A percentile compares a stretch with the other conserved stretches of the same genome.
phyloP scores from a whole-genome alignment of 2,797 vertebrate species.

The Leptoclinus maculatus region DNA sequence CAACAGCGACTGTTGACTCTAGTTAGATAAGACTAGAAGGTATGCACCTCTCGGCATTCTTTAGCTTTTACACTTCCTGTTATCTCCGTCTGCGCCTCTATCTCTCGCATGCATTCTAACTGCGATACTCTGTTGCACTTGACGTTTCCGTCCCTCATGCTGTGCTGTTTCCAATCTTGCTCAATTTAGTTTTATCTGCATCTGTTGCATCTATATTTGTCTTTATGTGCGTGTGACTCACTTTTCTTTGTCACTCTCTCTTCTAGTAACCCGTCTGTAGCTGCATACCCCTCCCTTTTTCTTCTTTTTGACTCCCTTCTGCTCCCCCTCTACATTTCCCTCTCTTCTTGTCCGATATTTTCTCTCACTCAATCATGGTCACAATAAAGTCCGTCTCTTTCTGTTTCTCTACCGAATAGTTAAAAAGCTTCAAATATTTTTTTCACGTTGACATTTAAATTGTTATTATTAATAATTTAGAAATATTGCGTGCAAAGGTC shows the following conservation, averaged over 20 bases:
- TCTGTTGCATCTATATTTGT: neutral
- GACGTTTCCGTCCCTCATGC: neutral
- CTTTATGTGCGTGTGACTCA: neutral
- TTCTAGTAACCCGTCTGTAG: slow-evolving; percentile 3
- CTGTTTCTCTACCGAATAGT: neutral
- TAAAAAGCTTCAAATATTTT: no score
- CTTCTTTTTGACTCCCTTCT: neutral
- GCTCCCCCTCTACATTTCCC: neutral
- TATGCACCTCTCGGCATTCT: neutral
- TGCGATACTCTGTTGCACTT: neutral
- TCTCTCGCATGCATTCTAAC: neutral
- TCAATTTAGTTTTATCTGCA: neutral
- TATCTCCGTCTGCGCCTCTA: neutral
- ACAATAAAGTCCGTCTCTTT: neutral
- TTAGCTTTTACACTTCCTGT: slow-evolving; percentile 3
- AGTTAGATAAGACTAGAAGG: slow-evolving; percentile 13
- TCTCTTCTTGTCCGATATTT: neutral
- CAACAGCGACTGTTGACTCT: slow-evolving; percentile 11
- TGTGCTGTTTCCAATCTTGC: neutral
- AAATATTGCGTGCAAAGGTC: neutral
- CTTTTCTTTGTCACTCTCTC: neutral
- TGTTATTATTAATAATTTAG: neutral
- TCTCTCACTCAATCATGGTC: neutral
- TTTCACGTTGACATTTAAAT: neutral
- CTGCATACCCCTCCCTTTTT: no score